These are phyloP conservation scores for Mystacides longicornis DNA, from an alignment of 2,888 invertebrate genomes.

Conservation along the genomic window DNA sequence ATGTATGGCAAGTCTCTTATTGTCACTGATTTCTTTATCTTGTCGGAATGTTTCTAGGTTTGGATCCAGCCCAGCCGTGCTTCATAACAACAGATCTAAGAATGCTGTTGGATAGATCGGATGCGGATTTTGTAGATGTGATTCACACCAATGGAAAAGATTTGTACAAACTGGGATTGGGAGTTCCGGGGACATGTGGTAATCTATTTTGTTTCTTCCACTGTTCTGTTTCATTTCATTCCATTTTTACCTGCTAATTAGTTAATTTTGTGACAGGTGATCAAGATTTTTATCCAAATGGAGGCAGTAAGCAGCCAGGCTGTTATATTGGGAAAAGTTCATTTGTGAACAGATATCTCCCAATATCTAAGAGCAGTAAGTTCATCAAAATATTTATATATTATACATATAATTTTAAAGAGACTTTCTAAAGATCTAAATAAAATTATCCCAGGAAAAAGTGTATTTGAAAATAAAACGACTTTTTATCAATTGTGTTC, in stretches of 20 bases:
- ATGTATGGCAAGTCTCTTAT: too few relatives aligned
- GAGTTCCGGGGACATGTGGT: conserved; percentile 52
- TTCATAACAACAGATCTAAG: conserved; percentile 41
- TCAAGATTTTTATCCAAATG: conserved; percentile 63
- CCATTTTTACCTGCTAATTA: too few relatives aligned
- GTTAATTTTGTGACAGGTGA: too few relatives aligned
- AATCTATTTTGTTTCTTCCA: too few relatives aligned
- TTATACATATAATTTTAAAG: too few relatives aligned
- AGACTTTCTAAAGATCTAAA: too few relatives aligned
- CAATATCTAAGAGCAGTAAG: conserved; percentile 38
- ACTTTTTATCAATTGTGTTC: too few relatives aligned
- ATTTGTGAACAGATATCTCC: conserved; percentile 34
- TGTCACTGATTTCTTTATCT: too few relatives aligned
- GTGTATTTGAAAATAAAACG: too few relatives aligned
- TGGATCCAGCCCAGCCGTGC: conserved; percentile 60
- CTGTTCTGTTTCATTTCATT: conserved; percentile 1
- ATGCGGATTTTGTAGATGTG: conserved; percentile 55
- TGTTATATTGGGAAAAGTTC: conserved; percentile 40
- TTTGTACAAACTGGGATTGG: conserved; percentile 49
- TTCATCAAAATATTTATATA: too few relatives aligned
- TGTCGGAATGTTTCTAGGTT: conserved; percentile 39
- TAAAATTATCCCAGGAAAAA: too few relatives aligned
- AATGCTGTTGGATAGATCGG: conserved; percentile 47
- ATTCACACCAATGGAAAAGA: conserved; percentile 56
- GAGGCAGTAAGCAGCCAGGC: conserved; percentile 59